phyloP scores from a whole-genome alignment of 2,113 vertebrate species.

The Microcebus griseorufus region DNA sequence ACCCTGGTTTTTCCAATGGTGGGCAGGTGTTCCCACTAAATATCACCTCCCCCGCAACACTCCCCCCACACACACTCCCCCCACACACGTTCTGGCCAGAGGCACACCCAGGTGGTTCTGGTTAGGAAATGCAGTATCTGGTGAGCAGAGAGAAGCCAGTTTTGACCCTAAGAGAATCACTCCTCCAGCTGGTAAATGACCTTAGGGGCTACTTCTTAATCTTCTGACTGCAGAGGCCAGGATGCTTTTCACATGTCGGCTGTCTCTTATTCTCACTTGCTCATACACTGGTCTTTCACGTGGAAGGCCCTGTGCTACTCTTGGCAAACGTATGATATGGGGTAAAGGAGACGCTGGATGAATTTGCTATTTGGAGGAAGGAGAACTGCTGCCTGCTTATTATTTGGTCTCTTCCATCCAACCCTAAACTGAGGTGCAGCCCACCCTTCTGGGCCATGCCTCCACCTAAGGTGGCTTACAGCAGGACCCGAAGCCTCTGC shows the following conservation, averaged over 20 bases:
- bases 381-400: neutral
- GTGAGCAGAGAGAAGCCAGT: neutral
- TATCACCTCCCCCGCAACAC: neutral
- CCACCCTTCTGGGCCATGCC: neutral
- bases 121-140: neutral
- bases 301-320: neutral
- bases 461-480: neutral
- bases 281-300: neutral
- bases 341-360: neutral
- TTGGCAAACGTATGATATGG: neutral
- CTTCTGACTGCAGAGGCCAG: neutral
- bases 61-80: no score
- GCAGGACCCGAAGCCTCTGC: neutral
- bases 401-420: neutral
- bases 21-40: neutral
- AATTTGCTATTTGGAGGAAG: neutral
- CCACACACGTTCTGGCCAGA: neutral
- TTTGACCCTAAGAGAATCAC: neutral
- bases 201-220: neutral
- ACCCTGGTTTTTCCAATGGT: neutral
- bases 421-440: neutral
- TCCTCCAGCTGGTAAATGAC: neutral
- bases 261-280: neutral
- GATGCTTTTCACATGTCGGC: neutral
- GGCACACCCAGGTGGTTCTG: neutral